A percentile compares a stretch with the other conserved stretches of the same genome.
Conservation (phyloP, 2,797 vertebrate genomes). For the Triplophysa bombifrons region DNA sequence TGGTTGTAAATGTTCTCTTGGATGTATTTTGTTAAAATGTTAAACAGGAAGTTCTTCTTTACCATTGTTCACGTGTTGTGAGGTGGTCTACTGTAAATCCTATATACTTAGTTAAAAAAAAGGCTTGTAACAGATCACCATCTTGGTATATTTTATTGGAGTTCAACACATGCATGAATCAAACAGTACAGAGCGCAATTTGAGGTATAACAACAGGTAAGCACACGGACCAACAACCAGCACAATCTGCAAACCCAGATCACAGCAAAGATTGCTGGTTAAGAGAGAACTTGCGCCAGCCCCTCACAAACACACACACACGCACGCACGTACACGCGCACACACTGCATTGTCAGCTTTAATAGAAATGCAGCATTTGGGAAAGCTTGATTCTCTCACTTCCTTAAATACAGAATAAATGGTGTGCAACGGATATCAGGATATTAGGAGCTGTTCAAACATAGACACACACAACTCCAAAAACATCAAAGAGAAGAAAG, state of each 20-base stretch:
- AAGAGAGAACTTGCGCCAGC: constrained; percentile 40
- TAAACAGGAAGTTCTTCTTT: no score
- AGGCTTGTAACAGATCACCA: constrained; percentile 62
- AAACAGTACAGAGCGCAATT: constrained; percentile 76
- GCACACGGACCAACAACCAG: constrained; percentile 64
- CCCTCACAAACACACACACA: constrained; percentile 10
- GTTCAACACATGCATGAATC: constrained; percentile 79
- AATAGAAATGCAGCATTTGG: background rate
- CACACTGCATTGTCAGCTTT: background rate
- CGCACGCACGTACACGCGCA: constrained; percentile 1
- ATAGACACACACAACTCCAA: constrained; percentile 36
- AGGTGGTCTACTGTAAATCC: no score
- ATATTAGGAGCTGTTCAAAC: background rate
- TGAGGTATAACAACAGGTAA: constrained; percentile 68
- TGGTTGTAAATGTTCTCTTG: no score
- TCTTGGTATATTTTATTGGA: constrained; percentile 82
- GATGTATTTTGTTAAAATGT: no score
- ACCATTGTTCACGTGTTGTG: no score
- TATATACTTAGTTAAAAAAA: background rate
- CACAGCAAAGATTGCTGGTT: constrained; percentile 19
- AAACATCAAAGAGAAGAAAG: constrained; percentile 44
- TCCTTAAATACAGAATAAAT: constrained; percentile 29
- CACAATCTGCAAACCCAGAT: constrained; percentile 41
- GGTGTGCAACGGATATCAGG: background rate
- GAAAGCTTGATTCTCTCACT: constrained; percentile 6